Conservation (phyloP, 2,888 invertebrate species). For the Calliphora vomitoria region DNA sequence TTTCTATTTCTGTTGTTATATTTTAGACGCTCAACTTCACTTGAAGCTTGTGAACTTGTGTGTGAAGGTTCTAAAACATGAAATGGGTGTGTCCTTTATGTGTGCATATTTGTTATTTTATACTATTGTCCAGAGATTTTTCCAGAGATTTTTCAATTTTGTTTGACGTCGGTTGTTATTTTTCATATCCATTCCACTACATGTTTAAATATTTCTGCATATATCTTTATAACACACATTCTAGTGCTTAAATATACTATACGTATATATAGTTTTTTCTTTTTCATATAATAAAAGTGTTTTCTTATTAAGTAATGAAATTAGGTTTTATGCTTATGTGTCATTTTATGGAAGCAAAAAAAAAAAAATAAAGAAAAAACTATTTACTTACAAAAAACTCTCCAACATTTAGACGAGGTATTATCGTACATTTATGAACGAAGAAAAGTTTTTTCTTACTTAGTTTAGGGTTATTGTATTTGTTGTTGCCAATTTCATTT, state of each 20-base stretch:
- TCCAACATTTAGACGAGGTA: neutral
- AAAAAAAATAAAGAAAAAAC: neutral
- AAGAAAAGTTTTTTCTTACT: neutral
- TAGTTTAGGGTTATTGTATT: neutral
- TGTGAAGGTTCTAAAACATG: slow-evolving; percentile 58
- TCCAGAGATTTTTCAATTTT: slow-evolving; percentile 67
- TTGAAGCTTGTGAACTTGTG: slow-evolving; percentile 14
- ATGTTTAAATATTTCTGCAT: slow-evolving; percentile 24
- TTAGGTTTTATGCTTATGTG: slow-evolving; percentile 70
- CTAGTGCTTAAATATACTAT: slow-evolving; percentile 30
- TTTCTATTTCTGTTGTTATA: slow-evolving; percentile 21
- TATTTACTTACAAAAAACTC: neutral
- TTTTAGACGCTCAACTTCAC: slow-evolving; percentile 6
- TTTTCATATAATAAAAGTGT: slow-evolving; percentile 61
- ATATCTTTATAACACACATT: neutral
- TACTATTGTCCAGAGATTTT: slow-evolving; percentile 70
- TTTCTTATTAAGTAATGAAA: slow-evolving; percentile 73
- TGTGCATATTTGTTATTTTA: slow-evolving; percentile 61
- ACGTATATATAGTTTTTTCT: neutral
- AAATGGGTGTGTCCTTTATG: slow-evolving; percentile 70
- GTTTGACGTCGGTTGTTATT: slow-evolving; percentile 21
- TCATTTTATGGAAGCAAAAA: slow-evolving; percentile 18
- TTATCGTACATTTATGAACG: slow-evolving; percentile 15
- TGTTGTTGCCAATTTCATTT: slow-evolving; percentile 30
- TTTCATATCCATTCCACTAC: neutral